phyloP scores from a whole-genome alignment of 2,797 vertebrate genomes.

The Myiothlypis coronata region DNA sequence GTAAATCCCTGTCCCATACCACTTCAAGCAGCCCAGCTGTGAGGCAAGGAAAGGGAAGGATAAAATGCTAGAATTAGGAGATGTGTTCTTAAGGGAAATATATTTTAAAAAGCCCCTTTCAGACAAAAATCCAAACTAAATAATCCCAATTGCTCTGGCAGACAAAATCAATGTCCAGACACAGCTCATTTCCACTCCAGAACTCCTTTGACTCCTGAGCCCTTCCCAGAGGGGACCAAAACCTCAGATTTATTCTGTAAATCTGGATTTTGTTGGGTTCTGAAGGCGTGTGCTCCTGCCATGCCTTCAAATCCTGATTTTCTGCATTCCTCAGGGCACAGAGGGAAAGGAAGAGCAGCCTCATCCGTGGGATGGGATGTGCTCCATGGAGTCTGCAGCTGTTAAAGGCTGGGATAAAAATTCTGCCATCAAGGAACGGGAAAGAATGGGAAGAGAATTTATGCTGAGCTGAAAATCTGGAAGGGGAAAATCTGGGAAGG shows the following conservation, averaged over 20 bases:
- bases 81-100: neutral
- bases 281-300: neutral
- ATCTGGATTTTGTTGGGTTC: neutral
- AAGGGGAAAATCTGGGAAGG: accelerated
- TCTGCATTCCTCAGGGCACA: neutral
- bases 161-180: neutral
- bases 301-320: neutral
- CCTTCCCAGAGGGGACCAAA: neutral
- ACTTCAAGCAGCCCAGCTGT: neutral
- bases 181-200: neutral
- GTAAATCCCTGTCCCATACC: neutral
- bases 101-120: neutral
- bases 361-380: accelerated
- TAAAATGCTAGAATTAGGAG: neutral
- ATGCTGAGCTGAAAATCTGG: neutral
- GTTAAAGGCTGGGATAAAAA: neutral
- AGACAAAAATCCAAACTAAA: neutral
- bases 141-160: neutral
- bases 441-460: neutral
- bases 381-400: accelerated
- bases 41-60: neutral
- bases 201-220: neutral
- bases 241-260: neutral
- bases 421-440: neutral
- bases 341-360: neutral